These are phyloP conservation scores for Tretioscincus oriximinensis DNA, from an alignment of 2,113 vertebrate genomes.

Conservation along the genomic window DNA sequence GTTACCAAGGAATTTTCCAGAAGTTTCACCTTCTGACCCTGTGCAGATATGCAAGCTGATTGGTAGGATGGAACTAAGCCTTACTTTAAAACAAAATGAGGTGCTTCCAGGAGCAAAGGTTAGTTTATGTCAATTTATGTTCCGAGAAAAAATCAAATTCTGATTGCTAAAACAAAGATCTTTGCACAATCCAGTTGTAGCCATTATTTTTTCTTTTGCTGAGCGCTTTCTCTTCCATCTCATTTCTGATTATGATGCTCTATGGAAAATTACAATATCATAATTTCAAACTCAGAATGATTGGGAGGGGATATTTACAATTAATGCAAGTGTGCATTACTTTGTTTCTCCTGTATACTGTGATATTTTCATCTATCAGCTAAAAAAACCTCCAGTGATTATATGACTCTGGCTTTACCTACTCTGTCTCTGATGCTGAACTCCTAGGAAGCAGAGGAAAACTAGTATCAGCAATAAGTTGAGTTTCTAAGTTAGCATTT, in stretches of 20 bases:
- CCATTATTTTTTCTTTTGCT: not conserved
- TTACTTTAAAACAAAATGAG: conserved; percentile 93
- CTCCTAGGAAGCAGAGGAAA: not conserved
- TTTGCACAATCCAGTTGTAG: not conserved
- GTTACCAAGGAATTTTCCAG: conserved; percentile 86
- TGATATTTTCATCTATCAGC: too few species aligned
- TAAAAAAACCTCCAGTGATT: too few species aligned
- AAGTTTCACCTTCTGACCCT: conserved; percentile 81
- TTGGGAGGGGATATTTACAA: not conserved
- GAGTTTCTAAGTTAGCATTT: not conserved
- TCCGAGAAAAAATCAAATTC: conserved; percentile 21
- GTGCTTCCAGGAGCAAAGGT: conserved; percentile 93
- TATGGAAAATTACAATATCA: not conserved
- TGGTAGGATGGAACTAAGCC: conserved; percentile 87
- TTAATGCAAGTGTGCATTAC: not conserved
- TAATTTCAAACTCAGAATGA: not conserved
- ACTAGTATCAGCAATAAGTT: not conserved
- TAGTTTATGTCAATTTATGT: conserved; percentile 40
- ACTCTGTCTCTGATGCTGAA: too few species aligned
- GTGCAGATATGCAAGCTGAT: conserved; percentile 88
- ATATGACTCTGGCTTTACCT: too few species aligned
- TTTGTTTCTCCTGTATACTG: not conserved
- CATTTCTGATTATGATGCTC: not conserved
- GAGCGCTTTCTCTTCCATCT: not conserved
- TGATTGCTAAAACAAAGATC: not conserved